phyloP scores from a whole-genome alignment of 2,113 vertebrate genomes.

The Syngnathoides biaculeatus region DNA sequence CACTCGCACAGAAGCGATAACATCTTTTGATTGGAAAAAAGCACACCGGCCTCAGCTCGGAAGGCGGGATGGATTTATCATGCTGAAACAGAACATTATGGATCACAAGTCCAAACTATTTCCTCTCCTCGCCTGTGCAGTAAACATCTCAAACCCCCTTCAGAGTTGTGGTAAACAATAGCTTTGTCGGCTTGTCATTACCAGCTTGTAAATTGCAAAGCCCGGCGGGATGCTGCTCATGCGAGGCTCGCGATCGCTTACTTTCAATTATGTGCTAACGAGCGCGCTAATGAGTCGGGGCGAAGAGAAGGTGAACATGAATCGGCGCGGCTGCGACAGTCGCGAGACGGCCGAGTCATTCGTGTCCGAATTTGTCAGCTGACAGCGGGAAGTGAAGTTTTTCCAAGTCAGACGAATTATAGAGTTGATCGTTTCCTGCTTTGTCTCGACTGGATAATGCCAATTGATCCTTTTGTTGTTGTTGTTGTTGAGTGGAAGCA shows the following conservation, averaged over 20 bases:
- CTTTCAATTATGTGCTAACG: constrained; percentile 66
- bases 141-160: constrained; percentile 28
- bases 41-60: neutral
- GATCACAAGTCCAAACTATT: constrained; percentile 26
- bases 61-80: constrained; percentile 7
- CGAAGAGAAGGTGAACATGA: constrained; percentile 50
- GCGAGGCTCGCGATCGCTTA: constrained; percentile 57
- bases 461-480: constrained; percentile 3
- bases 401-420: neutral
- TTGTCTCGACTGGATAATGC: constrained; percentile 20
- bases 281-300: constrained; percentile 59
- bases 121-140: constrained; percentile 19
- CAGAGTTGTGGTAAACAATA: constrained; percentile 25
- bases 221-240: constrained; percentile 48
- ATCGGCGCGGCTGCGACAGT: constrained; percentile 48
- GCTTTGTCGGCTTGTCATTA: constrained; percentile 33
- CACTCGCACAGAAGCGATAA: neutral
- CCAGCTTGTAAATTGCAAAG: constrained; percentile 46
- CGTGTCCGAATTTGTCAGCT: constrained; percentile 14
- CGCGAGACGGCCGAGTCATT: constrained; percentile 23
- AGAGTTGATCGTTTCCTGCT: constrained; percentile 12
- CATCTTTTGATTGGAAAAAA: constrained; percentile 3
- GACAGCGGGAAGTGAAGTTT: neutral
- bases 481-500: constrained; percentile 8
- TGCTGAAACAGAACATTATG: constrained; percentile 25